Base-by-base conservation (phyloP, 1,140 invertebrate genomes). In the Hycleus phaleratus region DNA sequence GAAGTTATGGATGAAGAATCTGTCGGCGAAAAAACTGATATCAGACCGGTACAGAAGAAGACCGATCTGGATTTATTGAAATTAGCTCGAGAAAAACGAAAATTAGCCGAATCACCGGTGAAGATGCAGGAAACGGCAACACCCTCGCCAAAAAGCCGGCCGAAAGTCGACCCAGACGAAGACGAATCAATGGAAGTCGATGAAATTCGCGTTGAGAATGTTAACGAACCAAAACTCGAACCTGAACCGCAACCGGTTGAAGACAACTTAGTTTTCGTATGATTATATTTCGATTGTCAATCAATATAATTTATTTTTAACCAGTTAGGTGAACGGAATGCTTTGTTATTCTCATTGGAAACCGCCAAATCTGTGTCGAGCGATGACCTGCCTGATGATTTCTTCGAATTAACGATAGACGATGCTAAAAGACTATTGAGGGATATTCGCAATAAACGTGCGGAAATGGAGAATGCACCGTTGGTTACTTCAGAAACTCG, bases 361-460 rank as follows among this genome's bases (percentile, higher is more conserved):
- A 75, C 72, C 2, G 72, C 77, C 4, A 71, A 79, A 70, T 75
- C 78, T 38, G 70, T 81, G 50, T 70, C 76, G 1, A 66, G 62
- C 50, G 79, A 85, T 56, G 86, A 90, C 55, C 69, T 88, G 32
- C 83, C 88, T 10, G 90, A 93, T 73, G 86, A 86, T 61, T 93
- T 93, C 69, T 95, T 87, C 75, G 87, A 91, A 58, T 68, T 92
- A 11, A 90, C 88, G 18, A 77, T 89, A 18, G 79, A 85, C 54
- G 91, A 94, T 77, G 80, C 91, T 0, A 82, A 81, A 65, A 79
- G 77, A 69, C 75, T 93, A 10, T 75, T 90, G 26, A 75, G 80
- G 44, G 86, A 91, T 67, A 76, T 88, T 18, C 83, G 84, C 70
- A 80, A 80, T 69, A 77, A 78, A 49, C 78, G 84, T 38, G 66